These are phyloP conservation scores for Rhynchomys soricoides DNA, from an alignment of 2,113 vertebrate species.

Conservation along the genomic window DNA sequence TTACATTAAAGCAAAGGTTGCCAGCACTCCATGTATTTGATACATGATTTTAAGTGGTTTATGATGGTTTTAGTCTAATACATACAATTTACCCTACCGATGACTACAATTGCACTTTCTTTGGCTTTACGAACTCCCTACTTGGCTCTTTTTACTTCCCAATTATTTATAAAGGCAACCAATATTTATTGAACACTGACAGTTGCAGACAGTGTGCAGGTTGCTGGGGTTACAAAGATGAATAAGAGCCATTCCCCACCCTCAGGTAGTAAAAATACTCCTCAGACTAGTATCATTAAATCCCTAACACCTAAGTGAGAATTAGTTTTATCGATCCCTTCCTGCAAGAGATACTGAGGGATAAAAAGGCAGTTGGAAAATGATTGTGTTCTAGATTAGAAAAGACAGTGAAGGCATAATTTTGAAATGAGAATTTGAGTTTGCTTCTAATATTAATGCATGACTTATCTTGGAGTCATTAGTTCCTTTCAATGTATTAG, in stretches of 20 bases:
- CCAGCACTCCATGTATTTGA: neutral
- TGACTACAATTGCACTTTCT: conserved; percentile 35
- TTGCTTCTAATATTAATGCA: conserved; percentile 32
- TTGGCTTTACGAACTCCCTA: conserved; percentile 28
- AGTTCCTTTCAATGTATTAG: conserved; percentile 52
- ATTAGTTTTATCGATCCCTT: conserved; percentile 72
- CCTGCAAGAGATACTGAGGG: conserved; percentile 49
- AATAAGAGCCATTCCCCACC: conserved; percentile 58
- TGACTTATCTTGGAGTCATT: neutral
- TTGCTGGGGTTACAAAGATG: conserved; percentile 68
- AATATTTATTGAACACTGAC: conserved; percentile 68
- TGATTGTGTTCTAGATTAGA: conserved; percentile 48
- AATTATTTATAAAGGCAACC: conserved; percentile 58
- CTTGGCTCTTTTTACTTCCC: conserved; percentile 55
- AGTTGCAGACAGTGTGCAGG: conserved; percentile 53
- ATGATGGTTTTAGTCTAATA: conserved; percentile 2
- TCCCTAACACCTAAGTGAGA: conserved; percentile 69
- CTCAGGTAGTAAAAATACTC: conserved; percentile 69
- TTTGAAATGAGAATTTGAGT: conserved; percentile 52
- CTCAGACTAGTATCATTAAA: conserved; percentile 72
- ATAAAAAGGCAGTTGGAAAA: conserved; percentile 41
- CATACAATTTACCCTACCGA: conserved; percentile 41
- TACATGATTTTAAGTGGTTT: neutral
- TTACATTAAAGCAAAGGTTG: conserved; percentile 38
- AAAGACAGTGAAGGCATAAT: conserved; percentile 30